These are phyloP conservation scores for Nibea coibor DNA, from an alignment of 2,113 vertebrate species.

Conservation along the genomic window DNA sequence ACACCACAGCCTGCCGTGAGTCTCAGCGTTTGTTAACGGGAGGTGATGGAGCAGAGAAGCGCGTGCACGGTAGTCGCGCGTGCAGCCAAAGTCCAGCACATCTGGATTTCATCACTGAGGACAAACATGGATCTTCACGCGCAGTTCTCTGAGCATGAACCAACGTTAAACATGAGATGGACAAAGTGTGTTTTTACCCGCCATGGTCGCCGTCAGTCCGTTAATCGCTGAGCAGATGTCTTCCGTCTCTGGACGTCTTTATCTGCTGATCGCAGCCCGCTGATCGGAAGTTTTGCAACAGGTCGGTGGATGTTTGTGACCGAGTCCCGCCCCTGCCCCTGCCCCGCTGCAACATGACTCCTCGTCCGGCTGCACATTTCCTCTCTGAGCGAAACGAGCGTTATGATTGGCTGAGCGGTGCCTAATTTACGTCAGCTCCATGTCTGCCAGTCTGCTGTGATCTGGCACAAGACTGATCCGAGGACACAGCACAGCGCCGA, in stretches of 20 bases:
- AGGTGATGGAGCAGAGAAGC: neutral
- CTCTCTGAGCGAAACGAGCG: neutral
- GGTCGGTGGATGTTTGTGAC: neutral
- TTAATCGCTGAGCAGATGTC: neutral
- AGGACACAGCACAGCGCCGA: neutral
- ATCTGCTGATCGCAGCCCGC: neutral
- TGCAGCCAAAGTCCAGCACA: constrained; percentile 20
- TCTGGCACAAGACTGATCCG: neutral
- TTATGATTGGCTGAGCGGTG: neutral
- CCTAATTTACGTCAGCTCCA: neutral
- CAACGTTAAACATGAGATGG: fast-evolving
- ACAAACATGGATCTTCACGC: neutral
- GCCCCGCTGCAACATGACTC: constrained; percentile 34
- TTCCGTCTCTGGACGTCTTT: neutral
- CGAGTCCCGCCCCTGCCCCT: constrained; percentile 29
- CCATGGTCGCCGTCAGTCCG: constrained; percentile 12
- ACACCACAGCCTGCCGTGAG: neutral
- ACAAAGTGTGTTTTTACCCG: constrained; percentile 46
- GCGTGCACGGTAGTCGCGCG: too few relatives aligned
- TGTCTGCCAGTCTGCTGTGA: neutral
- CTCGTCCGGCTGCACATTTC: neutral
- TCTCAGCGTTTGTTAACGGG: too few relatives aligned
- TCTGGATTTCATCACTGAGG: constrained; percentile 42
- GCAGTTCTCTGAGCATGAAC: neutral
- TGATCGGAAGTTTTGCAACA: constrained; percentile 27